A percentile compares a stretch with the other conserved stretches of the same genome.
phyloP scores from a whole-genome alignment of 2,113 vertebrate species.

The Peromyscus leucopus region DNA sequence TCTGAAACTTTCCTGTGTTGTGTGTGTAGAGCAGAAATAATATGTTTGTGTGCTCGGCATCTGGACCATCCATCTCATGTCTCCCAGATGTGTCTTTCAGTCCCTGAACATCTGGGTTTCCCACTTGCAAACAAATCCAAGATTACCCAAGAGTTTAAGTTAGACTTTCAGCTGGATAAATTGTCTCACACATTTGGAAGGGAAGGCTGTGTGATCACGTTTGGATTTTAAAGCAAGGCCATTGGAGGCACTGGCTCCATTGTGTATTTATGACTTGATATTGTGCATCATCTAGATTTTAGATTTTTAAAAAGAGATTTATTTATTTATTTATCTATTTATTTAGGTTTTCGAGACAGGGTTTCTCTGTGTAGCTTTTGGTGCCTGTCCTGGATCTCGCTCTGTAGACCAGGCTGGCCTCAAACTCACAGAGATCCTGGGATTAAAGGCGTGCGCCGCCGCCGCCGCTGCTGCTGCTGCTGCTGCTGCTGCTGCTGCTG shows the following conservation, averaged over 20 bases:
- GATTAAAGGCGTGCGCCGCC: no score
- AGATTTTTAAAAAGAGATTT: not conserved
- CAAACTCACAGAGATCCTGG: no score
- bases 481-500: no score
- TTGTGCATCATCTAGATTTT: not conserved
- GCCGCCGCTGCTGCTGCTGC: no score
- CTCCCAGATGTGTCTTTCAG: not conserved
- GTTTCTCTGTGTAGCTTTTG: no score
- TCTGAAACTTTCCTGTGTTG: not conserved
- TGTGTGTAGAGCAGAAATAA: not conserved
- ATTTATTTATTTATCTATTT: no score
- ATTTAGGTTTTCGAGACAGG: not conserved
- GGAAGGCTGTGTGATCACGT: not conserved
- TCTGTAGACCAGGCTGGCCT: no score
- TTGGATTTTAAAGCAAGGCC: not conserved
- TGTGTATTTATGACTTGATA: conserved; percentile 1
- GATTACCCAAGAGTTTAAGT: conserved; percentile 55
- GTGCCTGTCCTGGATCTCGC: no score
- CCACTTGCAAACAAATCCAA: conserved; percentile 47
- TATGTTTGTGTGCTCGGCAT: not conserved
- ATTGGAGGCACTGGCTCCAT: not conserved
- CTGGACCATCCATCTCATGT: not conserved
- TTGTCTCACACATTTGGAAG: not conserved
- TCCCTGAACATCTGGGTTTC: conserved; percentile 63
- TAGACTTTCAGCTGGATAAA: conserved; percentile 55